Percentiles rank a stretch among this genome's conserved stretches.
phyloP scores from a whole-genome alignment of 2,888 invertebrate genomes.

The Drosophila helvetica region DNA sequence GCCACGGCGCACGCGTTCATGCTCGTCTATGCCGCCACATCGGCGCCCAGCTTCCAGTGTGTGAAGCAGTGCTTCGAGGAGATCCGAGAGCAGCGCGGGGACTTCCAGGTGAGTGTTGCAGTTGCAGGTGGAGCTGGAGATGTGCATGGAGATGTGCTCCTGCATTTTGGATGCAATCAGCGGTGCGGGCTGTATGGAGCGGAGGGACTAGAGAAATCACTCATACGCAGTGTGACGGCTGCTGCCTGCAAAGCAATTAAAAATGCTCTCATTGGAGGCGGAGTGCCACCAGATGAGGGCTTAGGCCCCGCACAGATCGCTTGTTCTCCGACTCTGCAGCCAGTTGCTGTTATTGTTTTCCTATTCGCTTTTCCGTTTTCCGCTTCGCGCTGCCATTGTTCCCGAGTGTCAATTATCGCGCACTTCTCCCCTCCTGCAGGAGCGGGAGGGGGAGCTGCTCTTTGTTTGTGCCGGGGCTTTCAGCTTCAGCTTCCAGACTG shows the following conservation, averaged over 20 bases:
- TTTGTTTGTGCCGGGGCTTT: slow-evolving; percentile 45
- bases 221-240: slow-evolving; percentile 35
- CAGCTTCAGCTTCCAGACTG: slow-evolving; percentile 25
- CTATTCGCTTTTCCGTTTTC: slow-evolving; percentile 23
- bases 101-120: slow-evolving; percentile 86
- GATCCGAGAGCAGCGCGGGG: slow-evolving; percentile 91
- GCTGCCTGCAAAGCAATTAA: slow-evolving; percentile 61
- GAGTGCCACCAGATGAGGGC: slow-evolving; percentile 20
- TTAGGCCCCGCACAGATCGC: slow-evolving; percentile 28
- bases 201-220: slow-evolving; percentile 18
- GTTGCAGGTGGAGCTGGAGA: slow-evolving; percentile 40
- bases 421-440: slow-evolving; percentile 22
- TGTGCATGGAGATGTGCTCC: too few species aligned
- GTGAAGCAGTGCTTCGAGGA: slow-evolving; percentile 92
- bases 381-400: slow-evolving; percentile 40
- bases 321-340: slow-evolving; percentile 11
- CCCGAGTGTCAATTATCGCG: slow-evolving; percentile 59
- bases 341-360: slow-evolving; percentile 27
- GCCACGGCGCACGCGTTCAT: slow-evolving; percentile 95
- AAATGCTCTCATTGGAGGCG: slow-evolving; percentile 31
- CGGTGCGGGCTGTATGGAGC: slow-evolving; percentile 5
- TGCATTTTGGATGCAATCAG: slow-evolving; percentile 62
- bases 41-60: slow-evolving; percentile 89
- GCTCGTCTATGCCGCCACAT: slow-evolving; percentile 92
- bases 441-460: not conserved